Evolutionary conservation across 2,113 vertebrate genomes (phyloP).

Genomic region (Cyanoderma ruficeps): DNA sequence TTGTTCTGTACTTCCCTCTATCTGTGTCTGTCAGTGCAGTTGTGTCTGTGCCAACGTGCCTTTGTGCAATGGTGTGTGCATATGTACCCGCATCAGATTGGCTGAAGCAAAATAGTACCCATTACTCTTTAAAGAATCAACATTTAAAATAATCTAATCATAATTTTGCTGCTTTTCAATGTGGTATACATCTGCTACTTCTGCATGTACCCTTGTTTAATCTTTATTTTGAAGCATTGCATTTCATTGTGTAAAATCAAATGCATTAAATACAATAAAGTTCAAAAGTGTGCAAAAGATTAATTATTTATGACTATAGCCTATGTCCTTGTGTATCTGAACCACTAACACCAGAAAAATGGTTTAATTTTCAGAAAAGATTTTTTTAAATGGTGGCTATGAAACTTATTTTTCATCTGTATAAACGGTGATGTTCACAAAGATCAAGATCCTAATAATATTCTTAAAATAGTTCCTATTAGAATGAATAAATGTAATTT

Average conservation of each 20-base stretch:
- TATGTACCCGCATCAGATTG: background rate
- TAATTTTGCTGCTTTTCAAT: background rate
- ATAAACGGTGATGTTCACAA: background rate
- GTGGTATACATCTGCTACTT: background rate
- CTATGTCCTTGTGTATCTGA: background rate
- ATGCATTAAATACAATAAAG: background rate
- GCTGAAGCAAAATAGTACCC: background rate
- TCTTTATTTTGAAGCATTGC: background rate
- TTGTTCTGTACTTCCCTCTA: background rate
- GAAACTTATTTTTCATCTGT: background rate
- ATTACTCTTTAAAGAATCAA: background rate
- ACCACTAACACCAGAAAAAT: accelerated
- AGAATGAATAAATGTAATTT: background rate
- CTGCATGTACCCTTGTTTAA: background rate
- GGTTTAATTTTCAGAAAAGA: background rate
- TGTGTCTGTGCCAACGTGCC: background rate
- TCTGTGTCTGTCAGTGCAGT: background rate
- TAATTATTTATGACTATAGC: background rate
- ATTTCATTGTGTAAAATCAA: background rate
- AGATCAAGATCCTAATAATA: background rate
- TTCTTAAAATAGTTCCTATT: background rate
- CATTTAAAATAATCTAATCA: background rate
- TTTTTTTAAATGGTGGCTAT: accelerated
- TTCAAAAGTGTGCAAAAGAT: background rate
- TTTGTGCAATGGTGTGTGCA: background rate